Evolutionary conservation across 2,113 vertebrate species (phyloP).

Genomic region (Mesoclemmys tuberculata): DNA sequence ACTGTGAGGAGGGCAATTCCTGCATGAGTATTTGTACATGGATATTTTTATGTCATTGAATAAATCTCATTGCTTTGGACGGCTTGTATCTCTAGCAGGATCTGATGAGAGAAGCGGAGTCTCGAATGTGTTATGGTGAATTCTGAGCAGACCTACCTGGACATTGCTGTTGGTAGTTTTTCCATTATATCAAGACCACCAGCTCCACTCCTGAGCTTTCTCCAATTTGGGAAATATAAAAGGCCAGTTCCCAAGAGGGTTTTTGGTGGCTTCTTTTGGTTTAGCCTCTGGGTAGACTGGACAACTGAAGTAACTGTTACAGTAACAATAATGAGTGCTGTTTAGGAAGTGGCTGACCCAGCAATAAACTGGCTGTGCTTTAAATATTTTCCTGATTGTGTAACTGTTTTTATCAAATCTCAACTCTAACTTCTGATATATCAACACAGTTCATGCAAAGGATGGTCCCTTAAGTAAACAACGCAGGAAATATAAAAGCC

Average conservation of each 20-base stretch:
- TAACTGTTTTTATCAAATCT: too few species aligned
- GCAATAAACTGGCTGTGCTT: not conserved
- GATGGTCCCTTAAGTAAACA: too few species aligned
- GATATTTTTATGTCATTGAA: not conserved
- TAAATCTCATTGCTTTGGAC: not conserved
- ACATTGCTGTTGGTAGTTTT: not conserved
- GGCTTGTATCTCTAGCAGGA: not conserved
- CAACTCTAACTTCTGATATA: too few species aligned
- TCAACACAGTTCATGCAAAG: not conserved
- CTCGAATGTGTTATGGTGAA: not conserved
- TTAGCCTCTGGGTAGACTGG: not conserved
- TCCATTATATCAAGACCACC: not conserved
- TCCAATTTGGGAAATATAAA: rapidly evolving
- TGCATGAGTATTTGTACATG: not conserved
- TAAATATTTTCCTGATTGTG: not conserved
- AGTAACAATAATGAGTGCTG: not conserved
- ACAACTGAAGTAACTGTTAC: not conserved
- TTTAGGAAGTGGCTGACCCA: not conserved
- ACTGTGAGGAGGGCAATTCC: not conserved
- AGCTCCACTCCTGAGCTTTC: not conserved
- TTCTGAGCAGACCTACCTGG: rapidly evolving
- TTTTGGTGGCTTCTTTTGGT: not conserved
- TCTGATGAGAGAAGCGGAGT: not conserved
- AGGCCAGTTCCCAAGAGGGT: not conserved
- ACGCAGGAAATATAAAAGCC: too few species aligned